These are phyloP conservation scores for Hypotaenidia philippensis DNA, from an alignment of 2,797 vertebrate genomes.

Conservation along the genomic window DNA sequence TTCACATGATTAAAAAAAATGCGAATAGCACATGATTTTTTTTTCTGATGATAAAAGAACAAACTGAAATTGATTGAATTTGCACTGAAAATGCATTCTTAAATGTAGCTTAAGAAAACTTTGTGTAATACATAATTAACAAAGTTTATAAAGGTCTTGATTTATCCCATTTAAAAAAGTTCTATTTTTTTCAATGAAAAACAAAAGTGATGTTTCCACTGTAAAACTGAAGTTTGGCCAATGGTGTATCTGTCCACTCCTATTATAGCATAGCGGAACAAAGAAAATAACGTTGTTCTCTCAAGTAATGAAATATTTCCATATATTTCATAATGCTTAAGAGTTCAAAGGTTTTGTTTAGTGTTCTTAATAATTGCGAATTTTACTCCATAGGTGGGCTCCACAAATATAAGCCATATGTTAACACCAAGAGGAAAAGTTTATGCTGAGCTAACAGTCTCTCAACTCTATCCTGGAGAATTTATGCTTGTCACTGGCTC, in stretches of 20 bases:
- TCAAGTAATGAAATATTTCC: background rate
- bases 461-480: conserved; percentile 87
- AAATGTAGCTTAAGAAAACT: background rate
- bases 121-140: background rate
- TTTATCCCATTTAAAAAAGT: background rate
- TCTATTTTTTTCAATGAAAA: background rate
- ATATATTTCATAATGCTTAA: background rate
- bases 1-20: background rate
- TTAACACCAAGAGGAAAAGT: conserved; percentile 91
- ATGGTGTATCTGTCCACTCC: background rate
- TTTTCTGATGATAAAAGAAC: background rate
- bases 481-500: conserved; percentile 96
- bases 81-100: background rate
- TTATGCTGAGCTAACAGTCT: conserved; percentile 94
- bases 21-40: background rate
- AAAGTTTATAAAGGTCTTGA: background rate
- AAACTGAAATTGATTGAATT: background rate
- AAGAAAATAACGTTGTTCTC: background rate
- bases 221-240: background rate
- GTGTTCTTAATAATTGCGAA: background rate
- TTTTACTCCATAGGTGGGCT: conserved; percentile 85
- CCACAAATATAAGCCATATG: conserved; percentile 98
- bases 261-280: background rate
- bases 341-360: background rate
- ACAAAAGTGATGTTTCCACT: background rate